Base-by-base conservation (phyloP, 1,140 invertebrate genomes). In the Lepidurus packardi region DNA sequence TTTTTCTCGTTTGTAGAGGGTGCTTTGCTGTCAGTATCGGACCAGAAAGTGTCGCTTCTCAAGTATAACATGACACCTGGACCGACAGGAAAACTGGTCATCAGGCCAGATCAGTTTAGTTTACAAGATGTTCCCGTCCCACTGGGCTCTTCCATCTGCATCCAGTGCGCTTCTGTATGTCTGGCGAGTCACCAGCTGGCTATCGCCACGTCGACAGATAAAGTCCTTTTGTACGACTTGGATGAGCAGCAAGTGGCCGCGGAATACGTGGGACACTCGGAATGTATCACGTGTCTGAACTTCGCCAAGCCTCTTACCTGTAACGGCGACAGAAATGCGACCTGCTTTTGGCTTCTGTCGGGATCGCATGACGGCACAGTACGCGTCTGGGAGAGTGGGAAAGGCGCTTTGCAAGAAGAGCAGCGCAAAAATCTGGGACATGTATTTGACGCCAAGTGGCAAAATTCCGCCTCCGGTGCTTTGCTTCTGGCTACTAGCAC, bases 191-290 rank as follows among this genome's bases (percentile, higher is more conserved):
- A 78, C 25, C 78, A 75, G 3, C 42, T 78, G 42, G 78, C 78
- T 8, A 73, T 78, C 4, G 41, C 78, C 7, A 78, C 73, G 7
- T 74, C 78, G 6, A 74, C 74, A 8, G 78, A 78, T 24, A 78
- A 78, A 42, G 73, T 78, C 25, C 25, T 78, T 10, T 25, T 78
- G 21, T 78, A 78, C 78, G 53, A 74, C 73, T 41, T 74, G 42
- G 73, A 78, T 16, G 13, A 41, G 2, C 16, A n/a, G 24, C 73
- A 73, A 74, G 43, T 75, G n/a, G 21, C 75, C 16, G 16, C 73
- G 16, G 78, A 78, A 25, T 78, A 74, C 42, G 78, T 78, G n/a
- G 78, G 78, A 3, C 78, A 78, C 43, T 45, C 73, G 43, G 78
- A 44, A 74, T 78, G 45, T 16, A 65, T 65, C 16, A 65, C 53